Percentiles rank a stretch among this genome's conserved stretches.
Evolutionary conservation across 1,140 invertebrate species (phyloP).

Genomic region (Protaetia brevitarsis): DNA sequence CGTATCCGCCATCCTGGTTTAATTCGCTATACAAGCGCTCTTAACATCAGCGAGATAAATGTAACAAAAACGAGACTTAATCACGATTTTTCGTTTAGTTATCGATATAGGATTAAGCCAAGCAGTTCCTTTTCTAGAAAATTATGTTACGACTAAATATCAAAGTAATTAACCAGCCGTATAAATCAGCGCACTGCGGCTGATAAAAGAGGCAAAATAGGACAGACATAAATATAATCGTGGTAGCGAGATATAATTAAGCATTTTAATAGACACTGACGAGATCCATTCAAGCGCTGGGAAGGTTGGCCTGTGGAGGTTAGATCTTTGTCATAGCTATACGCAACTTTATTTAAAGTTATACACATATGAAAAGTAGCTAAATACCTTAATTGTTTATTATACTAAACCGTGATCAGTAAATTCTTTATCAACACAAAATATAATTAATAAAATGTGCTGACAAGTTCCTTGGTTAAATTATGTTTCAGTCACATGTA

Average conservation of each 20-base stretch:
- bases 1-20: neutral
- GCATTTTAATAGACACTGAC: conserved; percentile 31
- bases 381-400: neutral
- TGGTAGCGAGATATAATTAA: conserved; percentile 30
- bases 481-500: too few relatives aligned
- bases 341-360: neutral
- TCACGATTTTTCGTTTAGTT: neutral
- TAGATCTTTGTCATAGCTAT: conserved; percentile 30
- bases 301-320: conserved; percentile 30
- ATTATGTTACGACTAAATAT: neutral
- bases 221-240: neutral
- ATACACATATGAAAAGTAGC: neutral
- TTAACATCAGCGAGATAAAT: neutral
- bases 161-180: neutral
- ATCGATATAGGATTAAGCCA: neutral
- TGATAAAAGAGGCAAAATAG: neutral
- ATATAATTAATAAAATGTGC: too few relatives aligned
- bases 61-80: neutral
- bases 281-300: conserved; percentile 32
- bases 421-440: too few relatives aligned
- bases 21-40: neutral
- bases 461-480: too few relatives aligned
- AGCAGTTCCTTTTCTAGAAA: neutral
- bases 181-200: neutral
- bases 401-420: too few relatives aligned